Evolutionary conservation across 53 echinoderm and acorn worm genomes (phyloP), one percentile per base, ranked within the genome.

Genomic region (Patiria pectinifera): DNA sequence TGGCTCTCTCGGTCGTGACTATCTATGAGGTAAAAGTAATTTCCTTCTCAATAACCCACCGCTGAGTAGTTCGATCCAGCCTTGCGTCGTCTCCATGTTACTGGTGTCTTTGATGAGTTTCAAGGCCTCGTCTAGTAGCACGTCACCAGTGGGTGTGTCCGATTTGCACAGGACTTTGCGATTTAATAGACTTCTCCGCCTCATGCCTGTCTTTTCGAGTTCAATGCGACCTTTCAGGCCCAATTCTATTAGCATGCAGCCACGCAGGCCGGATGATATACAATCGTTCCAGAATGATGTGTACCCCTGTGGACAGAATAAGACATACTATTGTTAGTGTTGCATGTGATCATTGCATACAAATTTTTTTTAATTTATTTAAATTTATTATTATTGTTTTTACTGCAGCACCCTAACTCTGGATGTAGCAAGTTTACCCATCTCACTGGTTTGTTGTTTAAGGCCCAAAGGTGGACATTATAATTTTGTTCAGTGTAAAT

Each of bases 221-320:
- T 97, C 97, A 83, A 99, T 75, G 45, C 99, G 90, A 35, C 99
- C 99, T 89, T 92, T 92, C 35, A 99, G 93, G 21, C 97, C 99
- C 45, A 99, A 91, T 82, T 99, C 99, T 48, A 99, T 96, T 61
- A 99, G 91, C 99, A 99, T 99, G 83, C 99, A 99, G 3, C 99
- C 99, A 12, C 99, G 89, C 23, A 99, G 93, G 21, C 99, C 99
- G 13, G 99, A 99, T 76, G 99, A 99, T 95, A 99, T 99, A 86
- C 97, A 99, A 93, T 99, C 99, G 91, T 99, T 99, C 99, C 99
- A 99, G 80, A 99, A 99, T 74, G 99, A 99, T 82, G 99, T 99
- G 97, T 99, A 99, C 0, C 99, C 99, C 99, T 99, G 91, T 16
- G 87, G 24, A 74, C 74, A 74, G 2, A 74, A 63, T 66, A 6